Base-by-base conservation (phyloP, 1,140 invertebrate species). In the Magallana ariakensis region DNA sequence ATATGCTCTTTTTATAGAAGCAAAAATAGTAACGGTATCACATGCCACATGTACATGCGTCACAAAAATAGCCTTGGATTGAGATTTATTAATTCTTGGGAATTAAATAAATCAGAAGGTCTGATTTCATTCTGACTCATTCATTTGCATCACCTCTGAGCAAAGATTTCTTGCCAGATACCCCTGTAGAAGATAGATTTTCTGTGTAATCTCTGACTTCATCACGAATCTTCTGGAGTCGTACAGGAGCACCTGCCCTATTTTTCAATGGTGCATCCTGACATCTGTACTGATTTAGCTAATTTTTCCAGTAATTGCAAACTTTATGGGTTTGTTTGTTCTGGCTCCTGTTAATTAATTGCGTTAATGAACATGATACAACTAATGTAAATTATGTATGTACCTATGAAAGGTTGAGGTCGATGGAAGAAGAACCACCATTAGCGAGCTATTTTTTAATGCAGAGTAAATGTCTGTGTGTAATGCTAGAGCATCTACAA, bases 111-210 rank as follows among this genome's bases (percentile, higher is more conserved):
- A 46, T 46, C 33, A 46, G 33, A 26, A 22, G 66, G 6, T 75
- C 22, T 75, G 66, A 75, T 75, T 75, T 75, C 22, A 75, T 19
- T 22, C 22, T 75, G 66, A 75, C 66, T 75, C 66, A 75, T 75
- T 26, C 8, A 4, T 22, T 75, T 75, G 9, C 66, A 75, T 75
- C 66, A 75, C 66, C 66, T 75, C 22, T 75, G 6, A 75, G 66
- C 19, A 75, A 75, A 75, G 66, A 75, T 75, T 26, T 75, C 66
- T 75, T 33, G 22, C 66, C 22, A 75, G 66, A 75, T 75, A 75
- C 66, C 66, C 66, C 11, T 8, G 66, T 75, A 75, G 66, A 11
- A 33, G 66, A 75, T 19, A 75, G 66, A 75, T 33, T 75, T 60
- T 75, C 66, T 13, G 22, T 10, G 19, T 75, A 75, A 75, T 75